A percentile compares a stretch with the other conserved stretches of the same genome.
phyloP scores from a whole-genome alignment of 1,140 invertebrate species.

The Microplitis demolitor region DNA sequence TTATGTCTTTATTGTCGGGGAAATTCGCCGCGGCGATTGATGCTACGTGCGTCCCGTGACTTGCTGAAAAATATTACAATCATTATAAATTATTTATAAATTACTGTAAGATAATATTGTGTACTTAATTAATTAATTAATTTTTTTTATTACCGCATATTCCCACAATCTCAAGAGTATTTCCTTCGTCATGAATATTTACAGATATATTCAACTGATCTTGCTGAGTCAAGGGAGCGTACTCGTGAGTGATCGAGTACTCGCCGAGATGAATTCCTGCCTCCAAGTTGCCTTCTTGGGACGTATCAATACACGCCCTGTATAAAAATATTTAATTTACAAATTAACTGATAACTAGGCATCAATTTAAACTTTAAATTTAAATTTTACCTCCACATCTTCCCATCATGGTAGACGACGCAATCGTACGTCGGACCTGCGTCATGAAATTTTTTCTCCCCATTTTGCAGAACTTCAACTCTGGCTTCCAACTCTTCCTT shows the following conservation, averaged over 20 bases:
- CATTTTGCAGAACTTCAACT: constrained; percentile 79
- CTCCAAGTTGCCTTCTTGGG: constrained; percentile 79
- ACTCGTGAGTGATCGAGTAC: constrained; percentile 83
- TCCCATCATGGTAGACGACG: constrained; percentile 88
- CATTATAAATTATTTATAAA: constrained; percentile 1
- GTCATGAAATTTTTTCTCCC: constrained; percentile 90
- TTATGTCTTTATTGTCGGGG: constrained; percentile 85
- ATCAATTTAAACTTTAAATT: neutral
- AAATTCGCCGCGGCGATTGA: constrained; percentile 93
- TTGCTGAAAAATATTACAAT: constrained; percentile 65
- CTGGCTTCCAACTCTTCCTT: constrained; percentile 90
- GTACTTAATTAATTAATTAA: no score
- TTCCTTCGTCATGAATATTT: constrained; percentile 92
- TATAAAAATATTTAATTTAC: constrained; percentile 32
- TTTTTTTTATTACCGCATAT: constrained; percentile 80
- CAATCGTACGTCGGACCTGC: constrained; percentile 91
- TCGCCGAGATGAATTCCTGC: constrained; percentile 80
- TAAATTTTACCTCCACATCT: constrained; percentile 71
- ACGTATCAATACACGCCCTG: constrained; percentile 87
- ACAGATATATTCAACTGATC: constrained; percentile 90
- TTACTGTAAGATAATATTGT: no score
- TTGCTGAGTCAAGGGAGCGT: constrained; percentile 72
- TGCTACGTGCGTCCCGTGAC: constrained; percentile 96
- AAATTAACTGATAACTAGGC: neutral
- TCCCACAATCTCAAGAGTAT: constrained; percentile 90